Percentiles rank a stretch among this genome's conserved stretches.
Conservation (phyloP, 2,113 vertebrate genomes). For the Macrotus californicus region DNA sequence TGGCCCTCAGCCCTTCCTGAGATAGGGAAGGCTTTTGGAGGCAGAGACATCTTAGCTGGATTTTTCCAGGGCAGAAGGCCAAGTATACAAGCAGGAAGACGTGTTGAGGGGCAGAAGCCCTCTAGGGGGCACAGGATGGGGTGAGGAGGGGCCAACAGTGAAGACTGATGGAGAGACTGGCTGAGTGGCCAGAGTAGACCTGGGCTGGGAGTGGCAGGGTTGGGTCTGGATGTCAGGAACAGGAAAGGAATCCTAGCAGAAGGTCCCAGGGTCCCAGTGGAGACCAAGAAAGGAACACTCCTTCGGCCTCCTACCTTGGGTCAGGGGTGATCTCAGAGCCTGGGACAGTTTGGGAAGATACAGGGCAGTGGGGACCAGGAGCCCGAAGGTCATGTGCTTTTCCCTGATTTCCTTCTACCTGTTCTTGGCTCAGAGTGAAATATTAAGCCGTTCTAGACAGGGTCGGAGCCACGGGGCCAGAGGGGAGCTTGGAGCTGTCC, state of each 20-base stretch:
- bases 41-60: background rate
- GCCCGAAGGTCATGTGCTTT: fast-evolving
- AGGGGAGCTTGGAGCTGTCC: background rate
- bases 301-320: background rate
- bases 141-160: background rate
- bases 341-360: background rate
- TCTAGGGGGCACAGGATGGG: background rate
- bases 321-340: background rate
- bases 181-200: background rate
- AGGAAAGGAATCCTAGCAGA: background rate
- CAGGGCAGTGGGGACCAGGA: background rate
- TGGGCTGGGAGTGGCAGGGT: background rate
- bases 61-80: background rate
- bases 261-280: background rate
- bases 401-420: background rate
- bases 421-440: background rate
- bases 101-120: background rate
- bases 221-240: background rate
- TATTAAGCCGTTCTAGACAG: background rate
- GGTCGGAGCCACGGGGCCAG: background rate
- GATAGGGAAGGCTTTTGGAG: background rate
- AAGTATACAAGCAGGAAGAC: background rate
- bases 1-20: background rate
- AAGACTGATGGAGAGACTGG: background rate
- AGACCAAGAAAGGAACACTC: background rate